Percentiles rank a stretch among this genome's conserved stretches.
Conservation (phyloP, 2,888 invertebrate genomes). For the Callimorpha dominula region DNA sequence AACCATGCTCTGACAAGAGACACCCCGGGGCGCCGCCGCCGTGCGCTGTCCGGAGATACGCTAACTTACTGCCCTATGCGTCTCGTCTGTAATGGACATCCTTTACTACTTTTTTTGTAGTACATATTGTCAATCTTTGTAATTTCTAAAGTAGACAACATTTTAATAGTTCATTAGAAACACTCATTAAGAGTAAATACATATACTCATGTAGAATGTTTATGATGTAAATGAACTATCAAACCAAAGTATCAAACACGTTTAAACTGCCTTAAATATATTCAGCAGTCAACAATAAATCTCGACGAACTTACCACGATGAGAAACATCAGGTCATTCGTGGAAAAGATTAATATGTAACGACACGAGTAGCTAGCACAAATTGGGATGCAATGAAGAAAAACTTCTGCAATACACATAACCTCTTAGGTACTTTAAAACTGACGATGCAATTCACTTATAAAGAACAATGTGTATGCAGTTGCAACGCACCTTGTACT, state of each 20-base stretch:
- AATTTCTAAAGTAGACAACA: slow-evolving; percentile 29
- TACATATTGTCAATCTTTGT: slow-evolving; percentile 46
- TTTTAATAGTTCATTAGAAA: slow-evolving; percentile 18
- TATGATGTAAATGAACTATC: not conserved
- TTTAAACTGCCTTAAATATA: slow-evolving; percentile 26
- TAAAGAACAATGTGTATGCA: slow-evolving; percentile 35
- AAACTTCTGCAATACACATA: slow-evolving; percentile 40
- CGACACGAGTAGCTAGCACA: slow-evolving; percentile 34
- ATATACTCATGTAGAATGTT: not conserved
- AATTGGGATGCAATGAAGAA: slow-evolving; percentile 40
- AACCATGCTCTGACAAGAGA: slow-evolving; percentile 68
- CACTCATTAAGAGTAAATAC: not conserved
- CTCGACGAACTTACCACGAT: slow-evolving; percentile 23
- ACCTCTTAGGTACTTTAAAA: slow-evolving; percentile 42
- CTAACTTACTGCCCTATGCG: slow-evolving; percentile 55
- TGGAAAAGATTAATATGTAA: slow-evolving; percentile 52
- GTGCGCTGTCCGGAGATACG: slow-evolving; percentile 61
- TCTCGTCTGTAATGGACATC: slow-evolving; percentile 42
- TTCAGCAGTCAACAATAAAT: slow-evolving; percentile 35
- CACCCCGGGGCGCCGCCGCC: slow-evolving; percentile 70
- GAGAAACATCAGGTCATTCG: slow-evolving; percentile 34
- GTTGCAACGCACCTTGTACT: slow-evolving; percentile 33
- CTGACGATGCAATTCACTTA: slow-evolving; percentile 37
- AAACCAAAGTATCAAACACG: not conserved
- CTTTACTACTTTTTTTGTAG: slow-evolving; percentile 49